These are phyloP conservation scores for Leptinotarsa undecemlineata DNA, from an alignment of 1,140 invertebrate species.

Conservation along the genomic window DNA sequence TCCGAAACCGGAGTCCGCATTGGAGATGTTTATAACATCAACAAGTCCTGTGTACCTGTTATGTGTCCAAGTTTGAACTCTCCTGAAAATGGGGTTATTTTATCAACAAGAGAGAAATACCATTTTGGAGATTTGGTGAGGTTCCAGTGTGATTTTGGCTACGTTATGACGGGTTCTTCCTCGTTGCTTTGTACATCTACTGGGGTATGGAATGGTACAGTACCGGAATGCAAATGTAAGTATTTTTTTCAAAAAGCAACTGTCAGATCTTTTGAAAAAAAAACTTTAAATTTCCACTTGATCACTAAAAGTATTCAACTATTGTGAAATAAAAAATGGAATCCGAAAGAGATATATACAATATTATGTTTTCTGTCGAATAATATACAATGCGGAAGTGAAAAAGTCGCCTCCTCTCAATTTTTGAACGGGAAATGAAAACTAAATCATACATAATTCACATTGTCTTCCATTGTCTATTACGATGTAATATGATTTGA, in stretches of 20 bases:
- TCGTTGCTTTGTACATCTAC: slow-evolving; percentile 85
- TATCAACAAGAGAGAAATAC: slow-evolving; percentile 79
- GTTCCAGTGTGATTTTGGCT: slow-evolving; percentile 96
- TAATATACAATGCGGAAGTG: too few relatives aligned
- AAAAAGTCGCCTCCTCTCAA: too few relatives aligned
- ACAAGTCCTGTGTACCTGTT: slow-evolving; percentile 93
- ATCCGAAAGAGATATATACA: too few relatives aligned
- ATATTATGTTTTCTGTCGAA: too few relatives aligned
- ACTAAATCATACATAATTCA: too few relatives aligned
- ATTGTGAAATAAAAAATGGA: too few relatives aligned
- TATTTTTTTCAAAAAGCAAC: slow-evolving; percentile 34
- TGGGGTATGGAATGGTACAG: slow-evolving; percentile 91
- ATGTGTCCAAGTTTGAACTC: slow-evolving; percentile 82
- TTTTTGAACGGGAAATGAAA: too few relatives aligned
- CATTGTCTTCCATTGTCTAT: too few relatives aligned
- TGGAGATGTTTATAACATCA: slow-evolving; percentile 86
- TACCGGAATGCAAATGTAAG: slow-evolving; percentile 90
- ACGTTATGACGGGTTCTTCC: slow-evolving; percentile 84
- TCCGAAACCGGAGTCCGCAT: slow-evolving; percentile 85
- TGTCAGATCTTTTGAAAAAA: too few relatives aligned
- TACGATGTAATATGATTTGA: too few relatives aligned
- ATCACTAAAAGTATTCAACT: too few relatives aligned
- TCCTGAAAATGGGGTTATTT: slow-evolving; percentile 87
- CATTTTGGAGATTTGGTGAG: slow-evolving; percentile 89
- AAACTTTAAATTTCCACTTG: too few relatives aligned